Percentiles rank a stretch among this genome's conserved stretches.
These are phyloP conservation scores for Gnatocerus cornutus DNA, from an alignment of 2,888 invertebrate species.

Conservation along the genomic window DNA sequence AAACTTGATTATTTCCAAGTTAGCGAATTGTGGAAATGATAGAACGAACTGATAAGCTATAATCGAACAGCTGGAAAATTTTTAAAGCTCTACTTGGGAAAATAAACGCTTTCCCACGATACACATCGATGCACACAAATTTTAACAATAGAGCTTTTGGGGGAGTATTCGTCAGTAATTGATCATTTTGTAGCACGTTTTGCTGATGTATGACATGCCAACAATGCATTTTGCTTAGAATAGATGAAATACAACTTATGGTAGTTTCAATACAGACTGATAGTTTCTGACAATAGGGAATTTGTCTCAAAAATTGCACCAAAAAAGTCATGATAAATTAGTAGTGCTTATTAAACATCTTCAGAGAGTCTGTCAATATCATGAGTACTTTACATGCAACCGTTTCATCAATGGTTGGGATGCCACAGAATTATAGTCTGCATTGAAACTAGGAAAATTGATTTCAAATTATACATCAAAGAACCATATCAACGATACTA, in stretches of 20 bases:
- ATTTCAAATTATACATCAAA: slow-evolving; percentile 5
- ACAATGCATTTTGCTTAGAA: slow-evolving; percentile 4
- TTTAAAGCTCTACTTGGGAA: slow-evolving; percentile 31
- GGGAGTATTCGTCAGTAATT: slow-evolving; percentile 15
- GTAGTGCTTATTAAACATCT: slow-evolving; percentile 23
- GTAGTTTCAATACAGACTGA: neutral
- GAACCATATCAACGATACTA: neutral
- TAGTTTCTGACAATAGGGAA: no score
- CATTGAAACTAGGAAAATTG: neutral
- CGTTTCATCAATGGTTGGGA: slow-evolving; percentile 14
- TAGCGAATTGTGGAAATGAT: slow-evolving; percentile 35
- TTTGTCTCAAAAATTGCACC: no score
- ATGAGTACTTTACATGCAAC: slow-evolving; percentile 7
- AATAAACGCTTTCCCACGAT: slow-evolving; percentile 36
- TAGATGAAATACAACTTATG: neutral
- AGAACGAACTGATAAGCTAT: slow-evolving; percentile 29
- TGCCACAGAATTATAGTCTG: slow-evolving; percentile 8
- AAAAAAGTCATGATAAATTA: slow-evolving; percentile 34
- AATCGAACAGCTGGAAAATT: slow-evolving; percentile 35
- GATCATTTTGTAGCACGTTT: slow-evolving; percentile 23
- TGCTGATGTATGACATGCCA: slow-evolving; percentile 13
- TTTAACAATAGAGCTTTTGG: slow-evolving; percentile 11
- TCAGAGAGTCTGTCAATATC: slow-evolving; percentile 22
- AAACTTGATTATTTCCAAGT: slow-evolving; percentile 35
- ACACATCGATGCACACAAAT: slow-evolving; percentile 27